A percentile compares a stretch with the other conserved stretches of the same genome.
Conservation (phyloP, 1,140 invertebrate genomes). For the Bombus sylvicola region DNA sequence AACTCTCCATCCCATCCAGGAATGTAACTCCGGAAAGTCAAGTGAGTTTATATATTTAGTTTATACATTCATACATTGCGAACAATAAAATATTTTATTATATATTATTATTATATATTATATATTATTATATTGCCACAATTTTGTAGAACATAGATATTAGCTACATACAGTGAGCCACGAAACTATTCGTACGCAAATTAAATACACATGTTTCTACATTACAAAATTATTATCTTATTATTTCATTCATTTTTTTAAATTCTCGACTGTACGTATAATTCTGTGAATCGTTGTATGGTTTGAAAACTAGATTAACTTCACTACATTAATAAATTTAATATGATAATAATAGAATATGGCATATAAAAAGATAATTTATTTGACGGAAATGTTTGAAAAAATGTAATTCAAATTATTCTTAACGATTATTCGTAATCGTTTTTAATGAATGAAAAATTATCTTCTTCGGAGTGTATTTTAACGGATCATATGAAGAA, state of each 20-base stretch:
- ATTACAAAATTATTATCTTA: background rate
- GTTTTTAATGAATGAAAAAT: background rate
- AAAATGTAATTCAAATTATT: background rate
- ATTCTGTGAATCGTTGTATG: too few relatives aligned
- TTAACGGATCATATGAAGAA: background rate
- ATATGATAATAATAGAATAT: background rate
- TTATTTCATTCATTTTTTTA: background rate
- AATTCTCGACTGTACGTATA: background rate
- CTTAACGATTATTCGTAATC: background rate
- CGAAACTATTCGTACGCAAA: too few relatives aligned
- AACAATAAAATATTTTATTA: background rate
- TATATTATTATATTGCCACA: background rate
- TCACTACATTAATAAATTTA: too few relatives aligned
- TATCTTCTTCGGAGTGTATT: background rate
- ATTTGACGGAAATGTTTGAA: background rate
- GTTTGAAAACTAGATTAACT: background rate
- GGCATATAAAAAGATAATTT: background rate
- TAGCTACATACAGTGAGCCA: too few relatives aligned
- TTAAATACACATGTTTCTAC: background rate
- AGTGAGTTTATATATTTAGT: constrained; percentile 59
- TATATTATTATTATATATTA: background rate
- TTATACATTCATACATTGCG: too few relatives aligned
- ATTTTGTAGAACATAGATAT: background rate
- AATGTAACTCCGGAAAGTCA: constrained; percentile 72
- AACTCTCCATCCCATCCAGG: constrained; percentile 75